Evolutionary conservation across 37 sponge, comb jelly and placozoan species (phyloP).

Genomic region (Halisarca cf. caerulea): DNA sequence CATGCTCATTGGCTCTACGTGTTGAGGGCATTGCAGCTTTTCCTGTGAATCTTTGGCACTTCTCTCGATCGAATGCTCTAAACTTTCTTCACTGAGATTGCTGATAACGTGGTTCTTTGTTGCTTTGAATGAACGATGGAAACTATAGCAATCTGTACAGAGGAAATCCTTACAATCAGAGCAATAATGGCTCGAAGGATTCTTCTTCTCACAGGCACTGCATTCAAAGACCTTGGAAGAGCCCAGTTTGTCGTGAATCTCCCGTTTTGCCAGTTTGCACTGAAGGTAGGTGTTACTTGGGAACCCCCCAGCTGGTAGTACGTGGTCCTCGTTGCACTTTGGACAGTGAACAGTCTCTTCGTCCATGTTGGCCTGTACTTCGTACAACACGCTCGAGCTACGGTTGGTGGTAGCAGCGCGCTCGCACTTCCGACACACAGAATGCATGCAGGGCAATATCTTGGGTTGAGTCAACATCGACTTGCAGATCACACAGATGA

Average conservation of each 20-base stretch:
- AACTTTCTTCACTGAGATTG: background rate
- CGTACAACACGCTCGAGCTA: background rate
- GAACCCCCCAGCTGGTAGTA: background rate
- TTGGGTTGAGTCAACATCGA: background rate
- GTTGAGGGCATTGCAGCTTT: background rate
- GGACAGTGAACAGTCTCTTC: conserved; percentile 20
- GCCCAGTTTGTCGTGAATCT: background rate
- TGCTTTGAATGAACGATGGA: conserved; percentile 17
- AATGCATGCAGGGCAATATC: conserved; percentile 10
- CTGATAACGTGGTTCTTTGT: conserved; percentile 15
- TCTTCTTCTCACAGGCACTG: conserved; percentile 15
- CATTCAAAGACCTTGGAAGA: background rate
- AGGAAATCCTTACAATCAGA: conserved; percentile 12
- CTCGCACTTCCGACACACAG: background rate
- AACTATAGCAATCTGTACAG: background rate
- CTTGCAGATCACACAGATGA: conserved; percentile 1
- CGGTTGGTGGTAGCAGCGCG: background rate
- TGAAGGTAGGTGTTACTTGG: background rate
- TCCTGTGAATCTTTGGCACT: background rate
- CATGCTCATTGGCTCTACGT: background rate
- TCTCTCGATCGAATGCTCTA: conserved; percentile 12
- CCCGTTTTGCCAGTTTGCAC: background rate
- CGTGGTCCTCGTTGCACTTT: background rate
- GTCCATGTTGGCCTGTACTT: background rate
- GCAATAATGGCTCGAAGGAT: background rate